phyloP scores from a whole-genome alignment of 1,140 invertebrate genomes.

The Drosophila kanapiae region DNA sequence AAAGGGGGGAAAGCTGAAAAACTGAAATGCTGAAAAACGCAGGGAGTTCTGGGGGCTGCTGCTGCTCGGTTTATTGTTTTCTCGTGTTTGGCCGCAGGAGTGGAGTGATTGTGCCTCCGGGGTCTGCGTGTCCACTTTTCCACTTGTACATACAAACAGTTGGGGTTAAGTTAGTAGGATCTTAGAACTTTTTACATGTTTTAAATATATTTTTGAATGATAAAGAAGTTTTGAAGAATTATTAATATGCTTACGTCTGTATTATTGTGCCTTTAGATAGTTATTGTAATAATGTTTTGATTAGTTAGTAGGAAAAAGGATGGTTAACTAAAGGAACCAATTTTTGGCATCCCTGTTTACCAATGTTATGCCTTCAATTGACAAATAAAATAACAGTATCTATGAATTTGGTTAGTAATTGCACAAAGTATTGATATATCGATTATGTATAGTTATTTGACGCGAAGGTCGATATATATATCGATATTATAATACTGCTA shows the following conservation, averaged over 20 bases:
- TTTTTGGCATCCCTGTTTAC: background rate
- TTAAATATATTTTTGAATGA: no score
- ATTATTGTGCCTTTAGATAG: no score
- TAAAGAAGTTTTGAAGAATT: no score
- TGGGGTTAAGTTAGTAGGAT: background rate
- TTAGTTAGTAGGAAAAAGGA: no score
- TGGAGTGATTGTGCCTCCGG: conserved; percentile 37
- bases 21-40: conserved; percentile 19
- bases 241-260: no score
- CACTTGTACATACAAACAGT: conserved; percentile 34
- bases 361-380: background rate
- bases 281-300: no score
- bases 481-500: no score
- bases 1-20: conserved; percentile 29
- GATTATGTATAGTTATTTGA: no score
- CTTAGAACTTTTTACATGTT: no score
- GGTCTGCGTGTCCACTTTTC: conserved; percentile 28
- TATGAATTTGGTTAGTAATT: background rate
- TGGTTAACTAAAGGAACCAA: no score
- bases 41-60: conserved; percentile 20
- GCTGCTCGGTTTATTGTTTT: conserved; percentile 63
- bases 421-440: no score
- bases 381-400: background rate
- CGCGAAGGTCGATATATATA: no score
- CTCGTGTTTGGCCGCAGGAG: conserved; percentile 32